These are phyloP conservation scores for Phengaris alcon DNA, from an alignment of 2,888 invertebrate species.

Conservation along the genomic window DNA sequence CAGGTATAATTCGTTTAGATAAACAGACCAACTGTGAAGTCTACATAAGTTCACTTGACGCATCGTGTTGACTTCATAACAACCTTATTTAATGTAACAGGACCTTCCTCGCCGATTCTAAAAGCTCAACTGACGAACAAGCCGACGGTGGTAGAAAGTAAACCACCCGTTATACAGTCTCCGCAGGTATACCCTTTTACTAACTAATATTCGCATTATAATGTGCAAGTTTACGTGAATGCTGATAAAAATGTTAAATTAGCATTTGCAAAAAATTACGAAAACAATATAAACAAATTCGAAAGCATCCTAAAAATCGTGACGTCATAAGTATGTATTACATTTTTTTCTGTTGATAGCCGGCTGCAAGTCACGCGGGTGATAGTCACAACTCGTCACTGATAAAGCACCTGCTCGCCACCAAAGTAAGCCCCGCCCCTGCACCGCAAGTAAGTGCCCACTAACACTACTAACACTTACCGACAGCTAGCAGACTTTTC, in stretches of 20 bases:
- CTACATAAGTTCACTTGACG: too few species aligned
- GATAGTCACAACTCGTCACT: conserved; percentile 85
- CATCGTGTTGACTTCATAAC: background rate
- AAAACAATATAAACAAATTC: too few species aligned
- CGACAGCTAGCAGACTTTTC: background rate
- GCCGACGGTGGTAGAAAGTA: conserved; percentile 55
- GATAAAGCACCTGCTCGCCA: conserved; percentile 95
- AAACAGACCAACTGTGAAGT: background rate
- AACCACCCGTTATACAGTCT: conserved; percentile 50
- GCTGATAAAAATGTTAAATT: too few species aligned
- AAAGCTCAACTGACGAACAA: conserved; percentile 88
- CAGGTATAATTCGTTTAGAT: conserved; percentile 46
- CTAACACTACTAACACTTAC: conserved; percentile 68
- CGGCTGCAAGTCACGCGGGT: conserved; percentile 57
- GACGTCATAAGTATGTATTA: background rate
- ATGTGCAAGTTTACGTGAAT: too few species aligned
- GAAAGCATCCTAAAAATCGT: conserved; percentile 14
- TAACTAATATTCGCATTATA: too few species aligned
- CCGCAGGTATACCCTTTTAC: conserved; percentile 46
- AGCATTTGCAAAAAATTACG: too few species aligned
- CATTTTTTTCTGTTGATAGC: conserved; percentile 41
- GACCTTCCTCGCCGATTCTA: conserved; percentile 88
- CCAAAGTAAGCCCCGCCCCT: conserved; percentile 88
- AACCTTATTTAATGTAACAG: conserved; percentile 45
- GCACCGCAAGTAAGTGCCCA: conserved; percentile 77